phyloP scores from a whole-genome alignment of 2,797 vertebrate species.

The Galago senegalensis region DNA sequence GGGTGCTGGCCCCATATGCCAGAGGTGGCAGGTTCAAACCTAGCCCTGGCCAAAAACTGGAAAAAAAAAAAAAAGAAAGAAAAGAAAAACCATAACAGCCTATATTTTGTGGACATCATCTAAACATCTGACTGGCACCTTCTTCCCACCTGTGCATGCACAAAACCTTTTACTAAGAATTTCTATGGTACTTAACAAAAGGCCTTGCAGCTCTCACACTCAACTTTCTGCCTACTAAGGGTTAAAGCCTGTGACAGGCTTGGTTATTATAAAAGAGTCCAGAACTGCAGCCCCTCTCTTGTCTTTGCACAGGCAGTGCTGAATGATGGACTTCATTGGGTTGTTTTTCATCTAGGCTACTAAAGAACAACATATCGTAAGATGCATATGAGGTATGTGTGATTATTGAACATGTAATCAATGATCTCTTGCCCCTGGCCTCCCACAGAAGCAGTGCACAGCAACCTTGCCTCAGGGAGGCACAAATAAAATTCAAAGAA shows the following conservation, averaged over 20 bases:
- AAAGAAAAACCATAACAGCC: background rate
- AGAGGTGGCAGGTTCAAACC: too few relatives aligned
- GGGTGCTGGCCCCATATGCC: too few relatives aligned
- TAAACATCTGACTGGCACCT: background rate
- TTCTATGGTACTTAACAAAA: background rate
- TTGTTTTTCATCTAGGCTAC: slow-evolving; percentile 65
- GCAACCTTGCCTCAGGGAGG: background rate
- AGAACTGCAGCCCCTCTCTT: background rate
- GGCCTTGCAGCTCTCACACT: background rate
- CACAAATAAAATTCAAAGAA: slow-evolving; percentile 16
- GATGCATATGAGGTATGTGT: slow-evolving; percentile 26
- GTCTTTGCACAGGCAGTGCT: background rate
- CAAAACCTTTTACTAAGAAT: background rate
- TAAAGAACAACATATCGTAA: slow-evolving; percentile 44
- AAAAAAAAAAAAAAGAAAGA: too few relatives aligned
- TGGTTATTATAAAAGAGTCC: background rate
- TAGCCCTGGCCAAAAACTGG: too few relatives aligned
- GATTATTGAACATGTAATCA: slow-evolving; percentile 78
- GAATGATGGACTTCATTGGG: background rate
- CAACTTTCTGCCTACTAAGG: background rate
- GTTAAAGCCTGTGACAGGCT: background rate
- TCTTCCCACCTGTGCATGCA: background rate
- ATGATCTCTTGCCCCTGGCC: slow-evolving; percentile 34
- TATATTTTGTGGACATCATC: background rate
- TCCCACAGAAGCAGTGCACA: slow-evolving; percentile 23